These are phyloP conservation scores for Serrognathus titanus DNA, from an alignment of 2,888 invertebrate genomes.

Conservation along the genomic window DNA sequence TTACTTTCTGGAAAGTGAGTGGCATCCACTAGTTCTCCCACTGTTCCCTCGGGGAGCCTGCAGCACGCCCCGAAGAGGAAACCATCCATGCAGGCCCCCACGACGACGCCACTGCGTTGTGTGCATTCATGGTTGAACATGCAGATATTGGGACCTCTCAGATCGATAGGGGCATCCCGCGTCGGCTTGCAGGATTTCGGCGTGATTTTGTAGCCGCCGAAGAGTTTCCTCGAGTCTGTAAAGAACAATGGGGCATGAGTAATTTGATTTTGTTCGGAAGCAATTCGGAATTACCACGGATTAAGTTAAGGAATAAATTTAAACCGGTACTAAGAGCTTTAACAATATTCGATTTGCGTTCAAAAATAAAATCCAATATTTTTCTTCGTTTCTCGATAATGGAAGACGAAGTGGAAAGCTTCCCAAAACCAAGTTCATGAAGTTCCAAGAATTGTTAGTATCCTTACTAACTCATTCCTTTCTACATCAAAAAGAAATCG, in stretches of 20 bases:
- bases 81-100: constrained; percentile 89
- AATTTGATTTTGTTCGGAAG: no score
- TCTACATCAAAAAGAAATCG: no score
- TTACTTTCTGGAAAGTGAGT: constrained; percentile 31
- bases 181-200: constrained; percentile 76
- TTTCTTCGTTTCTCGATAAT: no score
- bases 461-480: no score
- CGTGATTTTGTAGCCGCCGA: constrained; percentile 83
- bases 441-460: no score
- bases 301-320: no score
- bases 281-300: no score
- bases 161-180: constrained; percentile 57
- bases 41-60: constrained; percentile 59
- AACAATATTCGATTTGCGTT: no score
- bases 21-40: constrained; percentile 38
- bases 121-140: constrained; percentile 92
- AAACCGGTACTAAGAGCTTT: no score
- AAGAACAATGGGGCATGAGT: constrained; percentile 17
- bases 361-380: no score
- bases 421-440: no score
- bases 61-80: constrained; percentile 92
- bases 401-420: no score
- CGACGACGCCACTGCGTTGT: constrained; percentile 74
- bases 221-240: constrained; percentile 64
- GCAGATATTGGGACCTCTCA: constrained; percentile 74